Evolutionary conservation across 2,797 vertebrate genomes (phyloP), one percentile per base, ranked within the genome.

Genomic region (Diceros bicornis): DNA sequence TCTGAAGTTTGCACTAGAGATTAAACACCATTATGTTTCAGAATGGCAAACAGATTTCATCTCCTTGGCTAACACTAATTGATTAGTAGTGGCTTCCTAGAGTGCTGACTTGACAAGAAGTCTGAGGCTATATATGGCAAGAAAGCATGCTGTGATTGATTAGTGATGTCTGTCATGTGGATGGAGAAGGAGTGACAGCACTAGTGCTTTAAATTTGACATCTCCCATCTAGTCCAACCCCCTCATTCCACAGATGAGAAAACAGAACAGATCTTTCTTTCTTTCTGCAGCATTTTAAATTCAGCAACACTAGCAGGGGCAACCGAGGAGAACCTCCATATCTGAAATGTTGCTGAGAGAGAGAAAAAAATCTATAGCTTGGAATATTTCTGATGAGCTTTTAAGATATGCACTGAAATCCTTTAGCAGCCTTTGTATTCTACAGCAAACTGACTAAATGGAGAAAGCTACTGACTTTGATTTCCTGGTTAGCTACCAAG

Each of bases 321-420:
- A 97, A 88, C 92, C 64, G 20, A 94, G 92, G 93, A 98, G 93
- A 97, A 92, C 52, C 68, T 88, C 61, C 61, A 7, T 52, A 93
- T 95, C 94, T 92, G 75, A 95, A 96, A 95, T 92, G 96, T 52
- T 97, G 97, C 96, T 96, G 94, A 96, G 69, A 95, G 69, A 89
- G 57, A 93, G 64, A 81, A 37, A 88, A 94, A 92, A 72, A 75
- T 91, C 88, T 90, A 83, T 27, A 92, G 93, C 84, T 96, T 59
- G 32, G 88, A 96, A 94, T 97, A 96, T 97, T 97, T 97, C 92
- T 97, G 96, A 98, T 97, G 75, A 94, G 94, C 79, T 96, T 96
- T 96, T 87, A 96, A 96, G 93, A 97, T 94, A 94, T 27, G 71
- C 78, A 92, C 66, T 85, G 50, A 72, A 82, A 90, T 92, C 71